These are phyloP conservation scores for Xestia ashworthii DNA, from an alignment of 2,888 invertebrate species.

Conservation along the genomic window DNA sequence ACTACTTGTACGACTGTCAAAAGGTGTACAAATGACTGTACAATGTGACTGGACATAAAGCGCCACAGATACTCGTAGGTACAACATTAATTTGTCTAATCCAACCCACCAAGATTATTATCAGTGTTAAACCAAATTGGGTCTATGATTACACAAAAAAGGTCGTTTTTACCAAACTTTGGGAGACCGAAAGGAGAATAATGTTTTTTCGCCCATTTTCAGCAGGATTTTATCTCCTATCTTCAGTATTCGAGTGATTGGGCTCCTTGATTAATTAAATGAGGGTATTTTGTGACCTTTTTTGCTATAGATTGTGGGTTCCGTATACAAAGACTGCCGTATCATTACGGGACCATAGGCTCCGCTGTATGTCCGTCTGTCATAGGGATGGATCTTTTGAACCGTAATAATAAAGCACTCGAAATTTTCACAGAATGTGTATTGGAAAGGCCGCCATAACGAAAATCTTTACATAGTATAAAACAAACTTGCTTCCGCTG, in stretches of 20 bases:
- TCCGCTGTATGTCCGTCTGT: not conserved
- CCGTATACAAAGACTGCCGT: not conserved
- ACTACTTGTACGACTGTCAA: too few species aligned
- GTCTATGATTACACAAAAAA: slow-evolving; percentile 37
- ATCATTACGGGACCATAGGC: not conserved
- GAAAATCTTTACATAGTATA: not conserved
- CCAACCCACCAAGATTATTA: slow-evolving; percentile 21
- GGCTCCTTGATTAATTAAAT: slow-evolving; percentile 49
- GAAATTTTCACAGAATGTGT: not conserved
- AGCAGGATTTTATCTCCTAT: slow-evolving; percentile 37
- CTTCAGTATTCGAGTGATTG: slow-evolving; percentile 43
- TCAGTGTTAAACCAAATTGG: slow-evolving; percentile 46
- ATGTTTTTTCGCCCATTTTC: slow-evolving; percentile 43
- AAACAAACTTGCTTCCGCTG: not conserved
- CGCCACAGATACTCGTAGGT: not conserved
- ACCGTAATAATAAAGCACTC: not conserved
- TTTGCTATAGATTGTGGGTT: slow-evolving; percentile 26
- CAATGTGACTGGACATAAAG: not conserved
- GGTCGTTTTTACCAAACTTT: not conserved
- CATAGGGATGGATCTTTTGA: not conserved
- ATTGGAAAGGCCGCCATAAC: not conserved
- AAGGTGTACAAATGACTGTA: not conserved
- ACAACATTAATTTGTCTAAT: not conserved
- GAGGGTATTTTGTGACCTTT: slow-evolving; percentile 47
- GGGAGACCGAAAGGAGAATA: not conserved